Evolutionary conservation across 2,888 invertebrate species (phyloP).

Genomic region (Lordiphosa fenestrarum): DNA sequence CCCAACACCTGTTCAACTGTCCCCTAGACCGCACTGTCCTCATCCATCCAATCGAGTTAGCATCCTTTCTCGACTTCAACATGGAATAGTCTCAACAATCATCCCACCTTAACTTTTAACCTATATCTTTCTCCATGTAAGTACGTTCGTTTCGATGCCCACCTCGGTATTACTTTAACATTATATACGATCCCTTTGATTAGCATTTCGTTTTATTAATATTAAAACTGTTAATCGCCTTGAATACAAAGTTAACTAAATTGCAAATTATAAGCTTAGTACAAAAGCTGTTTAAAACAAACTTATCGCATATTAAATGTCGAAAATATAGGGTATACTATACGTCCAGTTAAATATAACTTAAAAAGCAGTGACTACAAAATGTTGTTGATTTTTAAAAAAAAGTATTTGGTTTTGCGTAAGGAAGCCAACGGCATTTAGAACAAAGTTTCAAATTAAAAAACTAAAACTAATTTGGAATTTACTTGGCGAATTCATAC

Average conservation of each 20-base stretch:
- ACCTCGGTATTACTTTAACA: too few relatives aligned
- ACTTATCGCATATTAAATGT: conserved; percentile 26
- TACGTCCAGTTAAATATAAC: conserved; percentile 28
- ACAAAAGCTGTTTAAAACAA: conserved; percentile 30
- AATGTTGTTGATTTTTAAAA: conserved; percentile 33
- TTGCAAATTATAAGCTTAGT: conserved; percentile 24
- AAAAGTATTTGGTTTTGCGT: conserved; percentile 62
- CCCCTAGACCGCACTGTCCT: too few relatives aligned
- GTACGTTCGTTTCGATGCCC: too few relatives aligned
- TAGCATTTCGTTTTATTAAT: conserved; percentile 50
- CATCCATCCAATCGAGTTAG: too few relatives aligned
- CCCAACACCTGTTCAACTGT: too few relatives aligned
- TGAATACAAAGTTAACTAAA: conserved; percentile 47
- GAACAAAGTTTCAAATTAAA: conserved; percentile 14
- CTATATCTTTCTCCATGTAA: too few relatives aligned
- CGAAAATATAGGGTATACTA: conserved; percentile 17
- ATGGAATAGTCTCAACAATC: too few relatives aligned
- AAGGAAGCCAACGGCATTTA: conserved; percentile 55
- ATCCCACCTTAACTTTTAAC: too few relatives aligned
- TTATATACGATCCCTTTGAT: conserved; percentile 23
- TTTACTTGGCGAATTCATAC: too few relatives aligned
- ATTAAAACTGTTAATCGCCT: conserved; percentile 53
- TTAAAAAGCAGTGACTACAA: conserved; percentile 71
- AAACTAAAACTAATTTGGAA: conserved; percentile 6
- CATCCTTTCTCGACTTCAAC: too few relatives aligned